Percentiles rank a stretch among this genome's conserved stretches.
phyloP scores from a whole-genome alignment of 2,888 invertebrate genomes.

The Parapristionchus giblindavisi region DNA sequence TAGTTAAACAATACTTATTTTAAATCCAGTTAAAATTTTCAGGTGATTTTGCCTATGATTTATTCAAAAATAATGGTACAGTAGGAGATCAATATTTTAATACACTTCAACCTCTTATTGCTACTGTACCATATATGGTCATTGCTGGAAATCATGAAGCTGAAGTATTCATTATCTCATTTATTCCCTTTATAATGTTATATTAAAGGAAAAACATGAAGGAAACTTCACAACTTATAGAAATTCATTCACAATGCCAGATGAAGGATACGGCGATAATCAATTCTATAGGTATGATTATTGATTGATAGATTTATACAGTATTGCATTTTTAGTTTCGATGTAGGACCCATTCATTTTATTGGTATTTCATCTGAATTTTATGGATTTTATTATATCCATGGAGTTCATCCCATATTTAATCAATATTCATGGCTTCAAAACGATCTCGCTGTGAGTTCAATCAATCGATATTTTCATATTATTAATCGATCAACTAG shows the following conservation, averaged over 20 bases:
- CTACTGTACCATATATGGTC: constrained; percentile 84
- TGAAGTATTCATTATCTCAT: background rate
- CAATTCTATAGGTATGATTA: constrained; percentile 69
- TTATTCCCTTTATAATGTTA: too few species aligned
- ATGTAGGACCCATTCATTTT: constrained; percentile 90
- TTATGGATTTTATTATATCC: constrained; percentile 86
- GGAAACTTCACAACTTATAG: constrained; percentile 95
- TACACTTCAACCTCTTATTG: constrained; percentile 87
- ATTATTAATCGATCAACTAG: background rate
- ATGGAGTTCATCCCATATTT: constrained; percentile 79
- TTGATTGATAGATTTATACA: too few species aligned
- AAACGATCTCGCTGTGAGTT: constrained; percentile 58
- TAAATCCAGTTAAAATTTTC: constrained; percentile 4
- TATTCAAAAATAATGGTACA: constrained; percentile 81
- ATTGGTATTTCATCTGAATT: constrained; percentile 90
- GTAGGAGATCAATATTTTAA: constrained; percentile 93
- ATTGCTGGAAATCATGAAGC: constrained; percentile 78
- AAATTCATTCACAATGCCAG: constrained; percentile 89
- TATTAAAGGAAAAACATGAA: constrained; percentile 60
- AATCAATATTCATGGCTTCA: constrained; percentile 68
- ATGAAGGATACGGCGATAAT: constrained; percentile 71
- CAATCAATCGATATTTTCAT: background rate
- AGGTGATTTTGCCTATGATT: constrained; percentile 94
- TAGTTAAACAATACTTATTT: background rate
- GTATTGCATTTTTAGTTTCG: constrained; percentile 79